Percentiles rank a stretch among this genome's conserved stretches.
Conservation (phyloP, 2,797 vertebrate species). For the Acomys russatus region DNA sequence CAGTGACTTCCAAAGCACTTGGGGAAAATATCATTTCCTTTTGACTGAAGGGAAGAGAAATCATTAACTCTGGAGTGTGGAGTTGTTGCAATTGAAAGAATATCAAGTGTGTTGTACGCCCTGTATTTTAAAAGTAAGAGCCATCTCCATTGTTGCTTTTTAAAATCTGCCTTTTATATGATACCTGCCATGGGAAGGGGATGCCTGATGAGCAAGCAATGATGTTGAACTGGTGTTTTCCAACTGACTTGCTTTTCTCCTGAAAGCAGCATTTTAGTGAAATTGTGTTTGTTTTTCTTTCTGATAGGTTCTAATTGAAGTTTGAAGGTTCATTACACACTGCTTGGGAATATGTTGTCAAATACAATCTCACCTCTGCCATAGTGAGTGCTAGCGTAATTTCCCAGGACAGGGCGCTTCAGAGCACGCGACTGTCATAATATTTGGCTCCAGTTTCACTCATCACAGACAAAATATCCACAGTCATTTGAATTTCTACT, state of each 20-base stretch:
- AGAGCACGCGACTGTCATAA: conserved; percentile 38
- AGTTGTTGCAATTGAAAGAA: conserved; percentile 53
- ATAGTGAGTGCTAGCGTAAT: conserved; percentile 65
- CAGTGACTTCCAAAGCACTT: conserved; percentile 34
- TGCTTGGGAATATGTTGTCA: conserved; percentile 80
- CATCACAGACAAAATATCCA: conserved; percentile 57
- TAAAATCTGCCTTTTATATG: conserved; percentile 25
- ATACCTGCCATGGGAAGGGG: conserved; percentile 12
- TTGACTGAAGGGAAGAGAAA: conserved; percentile 44
- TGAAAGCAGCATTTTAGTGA: conserved; percentile 65
- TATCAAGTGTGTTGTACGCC: conserved; percentile 43
- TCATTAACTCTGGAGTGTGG: conserved; percentile 2
- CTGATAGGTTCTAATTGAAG: conserved; percentile 83
- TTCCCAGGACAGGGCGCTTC: conserved; percentile 44
- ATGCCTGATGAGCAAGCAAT: conserved; percentile 59
- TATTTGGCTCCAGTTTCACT: conserved; percentile 65
- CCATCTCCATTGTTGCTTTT: conserved; percentile 48
- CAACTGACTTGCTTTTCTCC: conserved; percentile 75
- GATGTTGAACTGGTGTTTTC: conserved; percentile 80
- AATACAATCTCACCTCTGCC: conserved; percentile 76
- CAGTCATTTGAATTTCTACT: conserved; percentile 57
- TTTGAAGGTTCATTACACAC: conserved; percentile 81
- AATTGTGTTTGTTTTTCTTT: conserved; percentile 81
- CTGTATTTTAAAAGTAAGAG: conserved; percentile 65
- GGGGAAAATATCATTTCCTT: conserved; percentile 48